phyloP scores from a whole-genome alignment of 2,797 vertebrate species.

The Manis javanica region DNA sequence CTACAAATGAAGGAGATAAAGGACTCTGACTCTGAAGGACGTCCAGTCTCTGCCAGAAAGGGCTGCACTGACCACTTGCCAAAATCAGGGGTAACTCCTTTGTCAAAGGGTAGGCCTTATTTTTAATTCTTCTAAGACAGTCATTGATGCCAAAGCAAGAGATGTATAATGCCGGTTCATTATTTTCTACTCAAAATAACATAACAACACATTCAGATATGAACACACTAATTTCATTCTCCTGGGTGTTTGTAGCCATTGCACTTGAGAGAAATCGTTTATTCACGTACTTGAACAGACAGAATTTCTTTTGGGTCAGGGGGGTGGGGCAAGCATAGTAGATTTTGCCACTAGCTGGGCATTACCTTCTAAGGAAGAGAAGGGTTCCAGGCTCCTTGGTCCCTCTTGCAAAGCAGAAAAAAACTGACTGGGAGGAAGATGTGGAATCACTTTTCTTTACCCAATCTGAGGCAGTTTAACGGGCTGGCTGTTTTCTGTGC shows the following conservation, averaged over 20 bases:
- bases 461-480: background rate
- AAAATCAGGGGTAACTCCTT: background rate
- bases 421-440: background rate
- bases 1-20: background rate
- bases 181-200: conserved; percentile 45
- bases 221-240: background rate
- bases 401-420: background rate
- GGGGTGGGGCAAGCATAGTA: background rate
- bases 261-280: background rate
- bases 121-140: conserved; percentile 16
- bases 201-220: background rate
- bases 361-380: background rate
- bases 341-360: background rate
- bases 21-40: background rate
- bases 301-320: background rate
- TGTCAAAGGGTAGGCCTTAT: background rate
- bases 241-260: background rate
- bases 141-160: background rate
- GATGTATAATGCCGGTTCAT: background rate
- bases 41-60: background rate
- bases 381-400: background rate
- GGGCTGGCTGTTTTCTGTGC: conserved; percentile 25
- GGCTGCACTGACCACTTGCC: background rate
- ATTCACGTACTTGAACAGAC: conserved; percentile 34
- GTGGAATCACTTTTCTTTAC: background rate